Evolutionary conservation across 2,113 vertebrate genomes (phyloP), one percentile per base, ranked within the genome.

Genomic region (Osmerus mordax): DNA sequence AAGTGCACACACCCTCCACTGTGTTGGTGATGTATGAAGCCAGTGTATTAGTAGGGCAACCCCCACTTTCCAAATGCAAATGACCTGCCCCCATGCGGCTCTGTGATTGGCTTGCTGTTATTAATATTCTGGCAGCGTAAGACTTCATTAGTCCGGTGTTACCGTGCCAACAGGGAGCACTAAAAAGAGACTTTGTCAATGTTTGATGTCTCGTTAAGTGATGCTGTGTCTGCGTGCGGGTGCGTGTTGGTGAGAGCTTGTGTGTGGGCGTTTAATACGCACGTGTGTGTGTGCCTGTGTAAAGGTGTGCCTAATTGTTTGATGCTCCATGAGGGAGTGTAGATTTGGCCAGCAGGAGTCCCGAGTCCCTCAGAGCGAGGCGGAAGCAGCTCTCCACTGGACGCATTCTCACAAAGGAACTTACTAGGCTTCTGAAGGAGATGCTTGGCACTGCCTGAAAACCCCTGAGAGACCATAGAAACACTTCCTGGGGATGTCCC

Each of bases 131-230:
- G 86, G 84, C 82, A 89, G 86, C 82, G 87, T 91, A 78, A 87
- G 90, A 90, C 89, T 92, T 90, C 84, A 87, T 91, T 91, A 90
- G 91, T 86, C 85, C 23, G 55, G 78, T 84, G 90, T 89, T 91
- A 87, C 90, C 86, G 88, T 92, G 91, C 91, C 92, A 92, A 92
- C 88, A 92, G 89, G 85, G 89, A 88, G 84, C 87, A 89, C 87
- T 91, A 91, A 91, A 93, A 92, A 92, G 91, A 79, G 90, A 91
- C 91, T 91, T 92, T 92, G 91, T 92, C 89, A 90, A 84, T 92
- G 90, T 92, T 90, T 91, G 89, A 92, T 89, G 90, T 91, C 80
- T 87, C 52, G 77, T 88, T 83, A 90, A 88, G 82, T 84, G 84
- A 86, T 82, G 80, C 80, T 72, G 86, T 83, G 85, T 77, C 71